Percentiles rank a stretch among this genome's conserved stretches.
Conservation (phyloP, 2,888 invertebrate genomes). For the Drosophila pullipes region DNA sequence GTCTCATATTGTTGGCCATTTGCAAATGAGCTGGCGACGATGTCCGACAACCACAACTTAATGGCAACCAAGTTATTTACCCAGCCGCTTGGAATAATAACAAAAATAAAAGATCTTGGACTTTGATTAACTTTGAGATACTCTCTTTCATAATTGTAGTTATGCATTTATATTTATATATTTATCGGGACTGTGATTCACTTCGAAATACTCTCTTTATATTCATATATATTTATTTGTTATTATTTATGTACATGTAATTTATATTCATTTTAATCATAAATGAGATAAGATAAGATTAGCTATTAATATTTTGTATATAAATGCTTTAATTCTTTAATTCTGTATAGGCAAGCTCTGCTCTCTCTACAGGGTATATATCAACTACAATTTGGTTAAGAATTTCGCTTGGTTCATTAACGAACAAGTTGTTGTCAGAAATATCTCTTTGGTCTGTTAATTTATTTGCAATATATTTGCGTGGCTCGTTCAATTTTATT, state of each 20-base stretch:
- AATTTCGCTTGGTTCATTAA: slow-evolving; percentile 68
- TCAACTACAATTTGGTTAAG: slow-evolving; percentile 14
- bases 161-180: background rate
- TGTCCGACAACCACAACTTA: slow-evolving; percentile 15
- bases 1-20: slow-evolving; percentile 56
- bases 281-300: background rate
- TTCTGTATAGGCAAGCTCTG: background rate
- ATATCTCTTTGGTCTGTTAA: slow-evolving; percentile 18
- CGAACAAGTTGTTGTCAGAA: slow-evolving; percentile 4
- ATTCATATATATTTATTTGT: background rate
- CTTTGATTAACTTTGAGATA: slow-evolving; percentile 16
- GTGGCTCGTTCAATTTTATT: slow-evolving; percentile 67
- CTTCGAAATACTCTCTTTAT: background rate
- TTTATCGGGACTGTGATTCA: background rate
- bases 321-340: background rate
- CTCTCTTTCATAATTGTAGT: slow-evolving; percentile 5
- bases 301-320: background rate
- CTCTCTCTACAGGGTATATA: slow-evolving; percentile 27
- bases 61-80: slow-evolving; percentile 41
- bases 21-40: slow-evolving; percentile 70
- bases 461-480: slow-evolving; percentile 51
- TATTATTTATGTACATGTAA: background rate
- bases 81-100: slow-evolving; percentile 37
- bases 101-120: background rate
- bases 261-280: background rate